Conservation (phyloP, 2,113 vertebrate genomes). For the Tylochromis polylepis region DNA sequence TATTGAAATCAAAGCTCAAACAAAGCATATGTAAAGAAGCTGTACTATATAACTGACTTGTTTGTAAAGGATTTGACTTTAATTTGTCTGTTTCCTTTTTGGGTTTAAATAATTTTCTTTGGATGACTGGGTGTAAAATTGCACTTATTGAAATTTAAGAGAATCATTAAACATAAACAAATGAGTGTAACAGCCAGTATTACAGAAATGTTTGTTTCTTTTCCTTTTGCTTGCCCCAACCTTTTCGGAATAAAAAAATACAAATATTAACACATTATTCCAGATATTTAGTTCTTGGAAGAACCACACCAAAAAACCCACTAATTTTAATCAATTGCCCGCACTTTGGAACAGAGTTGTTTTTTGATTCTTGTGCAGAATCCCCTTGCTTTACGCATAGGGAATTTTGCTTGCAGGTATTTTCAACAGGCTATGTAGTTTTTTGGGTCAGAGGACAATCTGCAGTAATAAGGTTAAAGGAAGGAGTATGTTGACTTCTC, state of each 20-base stretch:
- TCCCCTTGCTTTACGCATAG: not conserved
- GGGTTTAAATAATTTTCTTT: not conserved
- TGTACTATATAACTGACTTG: not conserved
- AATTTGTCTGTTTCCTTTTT: not conserved
- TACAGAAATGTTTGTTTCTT: not conserved
- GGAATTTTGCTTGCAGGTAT: constrained; percentile 7
- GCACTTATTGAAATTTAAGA: not conserved
- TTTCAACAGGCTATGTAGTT: not conserved
- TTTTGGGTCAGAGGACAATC: constrained; percentile 8
- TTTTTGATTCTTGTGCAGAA: not conserved
- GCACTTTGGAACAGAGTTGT: not conserved
- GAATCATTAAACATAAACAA: not conserved
- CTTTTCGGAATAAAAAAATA: not conserved
- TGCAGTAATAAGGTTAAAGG: not conserved
- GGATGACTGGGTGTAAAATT: not conserved
- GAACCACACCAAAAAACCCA: rapidly evolving
- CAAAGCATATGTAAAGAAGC: not conserved
- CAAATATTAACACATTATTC: not conserved
- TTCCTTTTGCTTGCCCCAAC: not conserved
- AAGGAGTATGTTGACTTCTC: not conserved
- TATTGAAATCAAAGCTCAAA: not conserved
- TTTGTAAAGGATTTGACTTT: not conserved
- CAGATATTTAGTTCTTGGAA: not conserved
- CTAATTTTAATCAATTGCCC: not conserved
- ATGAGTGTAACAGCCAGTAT: not conserved